Evolutionary conservation across 2,113 vertebrate species (phyloP).

Genomic region (Tachysurus vachellii): DNA sequence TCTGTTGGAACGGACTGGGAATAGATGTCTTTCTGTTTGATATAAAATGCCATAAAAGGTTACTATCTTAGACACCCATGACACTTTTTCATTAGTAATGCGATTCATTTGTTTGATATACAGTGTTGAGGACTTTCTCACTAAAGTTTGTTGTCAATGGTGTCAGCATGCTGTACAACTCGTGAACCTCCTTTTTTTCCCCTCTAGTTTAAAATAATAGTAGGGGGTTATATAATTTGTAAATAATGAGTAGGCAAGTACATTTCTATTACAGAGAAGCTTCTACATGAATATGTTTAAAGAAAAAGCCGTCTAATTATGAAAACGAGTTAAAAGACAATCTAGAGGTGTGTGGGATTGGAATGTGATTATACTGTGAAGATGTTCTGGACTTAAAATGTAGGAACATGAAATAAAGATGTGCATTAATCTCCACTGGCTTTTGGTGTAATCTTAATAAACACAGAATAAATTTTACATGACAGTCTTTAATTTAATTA

Average conservation of each 20-base stretch:
- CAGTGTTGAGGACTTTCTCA: not conserved
- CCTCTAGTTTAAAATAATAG: constrained; percentile 61
- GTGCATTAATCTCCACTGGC: constrained; percentile 67
- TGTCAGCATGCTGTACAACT: constrained; percentile 36
- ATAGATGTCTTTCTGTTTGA: constrained; percentile 33
- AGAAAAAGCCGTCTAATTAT: constrained; percentile 48
- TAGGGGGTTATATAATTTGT: constrained; percentile 69
- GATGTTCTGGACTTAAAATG: constrained; percentile 72
- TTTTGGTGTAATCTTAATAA: constrained; percentile 36
- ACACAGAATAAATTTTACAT: not conserved
- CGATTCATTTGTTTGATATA: constrained; percentile 29
- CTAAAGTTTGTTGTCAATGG: constrained; percentile 2
- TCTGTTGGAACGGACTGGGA: constrained; percentile 27
- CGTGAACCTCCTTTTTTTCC: constrained; percentile 56
- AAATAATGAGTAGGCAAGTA: constrained; percentile 71
- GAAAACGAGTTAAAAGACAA: constrained; percentile 35
- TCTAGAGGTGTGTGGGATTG: constrained; percentile 62
- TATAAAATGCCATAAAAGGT: not conserved
- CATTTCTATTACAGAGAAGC: constrained; percentile 65
- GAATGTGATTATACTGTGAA: constrained; percentile 60
- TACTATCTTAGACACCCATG: not conserved
- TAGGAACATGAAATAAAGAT: constrained; percentile 77
- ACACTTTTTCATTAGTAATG: constrained; percentile 14
- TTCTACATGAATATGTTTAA: constrained; percentile 51
- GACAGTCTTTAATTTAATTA: not conserved